These are phyloP conservation scores for Redunca redunca DNA, from an alignment of 2,113 vertebrate genomes.

Conservation along the genomic window DNA sequence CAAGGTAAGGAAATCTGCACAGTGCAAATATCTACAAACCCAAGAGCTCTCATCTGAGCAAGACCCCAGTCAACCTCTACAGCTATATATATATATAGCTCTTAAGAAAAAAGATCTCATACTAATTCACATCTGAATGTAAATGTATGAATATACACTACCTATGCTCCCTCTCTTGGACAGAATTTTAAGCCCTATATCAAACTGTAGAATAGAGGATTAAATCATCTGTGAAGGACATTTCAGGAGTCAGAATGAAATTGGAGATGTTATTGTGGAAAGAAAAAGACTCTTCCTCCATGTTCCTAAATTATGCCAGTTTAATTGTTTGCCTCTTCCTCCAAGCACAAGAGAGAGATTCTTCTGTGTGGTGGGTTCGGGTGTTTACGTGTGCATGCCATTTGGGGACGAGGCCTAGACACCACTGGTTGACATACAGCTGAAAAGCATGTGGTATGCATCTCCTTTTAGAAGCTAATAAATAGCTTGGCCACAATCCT, in stretches of 20 bases:
- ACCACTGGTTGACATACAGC: background rate
- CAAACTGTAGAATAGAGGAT: background rate
- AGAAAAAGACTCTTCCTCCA: background rate
- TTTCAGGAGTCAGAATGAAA: constrained; percentile 23
- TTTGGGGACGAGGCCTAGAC: background rate
- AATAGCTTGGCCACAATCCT: background rate
- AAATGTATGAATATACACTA: background rate
- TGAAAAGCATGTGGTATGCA: background rate
- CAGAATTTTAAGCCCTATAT: background rate
- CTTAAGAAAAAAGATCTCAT: background rate
- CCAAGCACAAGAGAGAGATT: background rate
- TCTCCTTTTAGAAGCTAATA: constrained; percentile 29
- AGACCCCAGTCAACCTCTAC: background rate
- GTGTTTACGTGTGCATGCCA: background rate
- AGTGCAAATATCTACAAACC: background rate
- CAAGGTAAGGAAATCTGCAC: background rate
- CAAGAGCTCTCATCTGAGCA: background rate
- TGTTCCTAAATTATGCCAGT: background rate
- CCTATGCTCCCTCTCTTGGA: background rate
- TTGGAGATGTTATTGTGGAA: background rate
- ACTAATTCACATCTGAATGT: background rate
- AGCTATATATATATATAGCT: no score
- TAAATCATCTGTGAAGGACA: background rate
- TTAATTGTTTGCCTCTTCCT: background rate
- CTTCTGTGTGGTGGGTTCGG: background rate